phyloP scores from a whole-genome alignment of 1,140 invertebrate genomes.

The Vanessa tameamea region DNA sequence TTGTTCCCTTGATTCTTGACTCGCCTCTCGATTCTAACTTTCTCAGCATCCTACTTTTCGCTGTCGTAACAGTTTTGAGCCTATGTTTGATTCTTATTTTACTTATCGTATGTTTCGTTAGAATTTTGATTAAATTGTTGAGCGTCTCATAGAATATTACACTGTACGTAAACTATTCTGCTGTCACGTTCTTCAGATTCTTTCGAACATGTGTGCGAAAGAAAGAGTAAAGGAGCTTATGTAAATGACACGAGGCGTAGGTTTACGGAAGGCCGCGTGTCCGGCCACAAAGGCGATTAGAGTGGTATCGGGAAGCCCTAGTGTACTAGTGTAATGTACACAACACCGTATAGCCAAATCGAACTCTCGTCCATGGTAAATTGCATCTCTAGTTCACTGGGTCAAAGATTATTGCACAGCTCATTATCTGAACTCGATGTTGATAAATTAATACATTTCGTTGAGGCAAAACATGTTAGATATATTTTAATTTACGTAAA shows the following conservation, averaged over 20 bases:
- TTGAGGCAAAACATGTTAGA: not conserved
- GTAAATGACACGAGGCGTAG: constrained; percentile 17
- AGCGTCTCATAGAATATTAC: not conserved
- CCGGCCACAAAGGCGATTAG: constrained; percentile 30
- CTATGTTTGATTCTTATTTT: not conserved
- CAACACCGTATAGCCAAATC: not conserved
- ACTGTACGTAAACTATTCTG: not conserved
- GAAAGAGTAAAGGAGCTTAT: constrained; percentile 26
- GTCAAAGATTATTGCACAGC: constrained; percentile 8
- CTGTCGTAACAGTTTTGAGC: not conserved
- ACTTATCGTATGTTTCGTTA: not conserved
- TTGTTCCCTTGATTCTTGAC: constrained; percentile 21
- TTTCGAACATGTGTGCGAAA: constrained; percentile 11
- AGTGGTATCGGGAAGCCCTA: constrained; percentile 31
- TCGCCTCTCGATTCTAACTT: constrained; percentile 10
- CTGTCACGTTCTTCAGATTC: constrained; percentile 4
- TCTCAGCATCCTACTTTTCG: constrained; percentile 5
- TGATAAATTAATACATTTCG: not conserved
- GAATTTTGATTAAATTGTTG: not conserved
- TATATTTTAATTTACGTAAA: not conserved
- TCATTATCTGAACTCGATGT: constrained; percentile 2
- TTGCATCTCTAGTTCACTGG: constrained; percentile 22
- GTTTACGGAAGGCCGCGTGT: constrained; percentile 26
- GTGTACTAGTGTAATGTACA: constrained; percentile 6
- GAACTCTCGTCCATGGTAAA: constrained; percentile 5